Conservation (phyloP, 1,140 invertebrate genomes). For the Solenopsis fugax region DNA sequence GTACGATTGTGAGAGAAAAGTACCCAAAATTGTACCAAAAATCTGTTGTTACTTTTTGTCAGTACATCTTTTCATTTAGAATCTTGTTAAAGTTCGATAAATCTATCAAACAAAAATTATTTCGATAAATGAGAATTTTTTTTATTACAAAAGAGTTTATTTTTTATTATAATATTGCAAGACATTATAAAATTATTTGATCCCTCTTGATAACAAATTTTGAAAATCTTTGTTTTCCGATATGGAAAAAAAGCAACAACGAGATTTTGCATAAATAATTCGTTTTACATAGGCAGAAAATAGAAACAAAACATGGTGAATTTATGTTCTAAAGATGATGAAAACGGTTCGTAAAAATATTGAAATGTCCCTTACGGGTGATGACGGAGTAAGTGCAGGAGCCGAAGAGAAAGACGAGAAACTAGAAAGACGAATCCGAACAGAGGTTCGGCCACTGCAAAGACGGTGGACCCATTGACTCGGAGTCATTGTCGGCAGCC, state of each 20-base stretch:
- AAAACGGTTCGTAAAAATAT: background rate
- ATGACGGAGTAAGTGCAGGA: slow-evolving; percentile 6
- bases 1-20: background rate
- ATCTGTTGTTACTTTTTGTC: background rate
- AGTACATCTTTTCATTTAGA: background rate
- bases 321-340: background rate
- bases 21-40: background rate
- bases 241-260: background rate
- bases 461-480: slow-evolving; percentile 65
- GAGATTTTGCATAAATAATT: background rate
- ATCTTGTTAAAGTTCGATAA: background rate
- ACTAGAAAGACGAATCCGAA: slow-evolving; percentile 28
- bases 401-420: slow-evolving; percentile 14
- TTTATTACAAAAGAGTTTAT: background rate
- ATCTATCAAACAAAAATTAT: too few species aligned
- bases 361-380: background rate
- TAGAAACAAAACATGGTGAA: background rate
- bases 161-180: background rate
- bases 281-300: background rate
- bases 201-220: background rate
- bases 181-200: background rate
- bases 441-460: background rate
- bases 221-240: background rate
- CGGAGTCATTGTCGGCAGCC: slow-evolving; percentile 57
- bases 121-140: too few species aligned